A percentile compares a stretch with the other conserved stretches of the same genome.
Evolutionary conservation across 2,797 vertebrate species (phyloP).

Genomic region (Heterohyrax brucei): DNA sequence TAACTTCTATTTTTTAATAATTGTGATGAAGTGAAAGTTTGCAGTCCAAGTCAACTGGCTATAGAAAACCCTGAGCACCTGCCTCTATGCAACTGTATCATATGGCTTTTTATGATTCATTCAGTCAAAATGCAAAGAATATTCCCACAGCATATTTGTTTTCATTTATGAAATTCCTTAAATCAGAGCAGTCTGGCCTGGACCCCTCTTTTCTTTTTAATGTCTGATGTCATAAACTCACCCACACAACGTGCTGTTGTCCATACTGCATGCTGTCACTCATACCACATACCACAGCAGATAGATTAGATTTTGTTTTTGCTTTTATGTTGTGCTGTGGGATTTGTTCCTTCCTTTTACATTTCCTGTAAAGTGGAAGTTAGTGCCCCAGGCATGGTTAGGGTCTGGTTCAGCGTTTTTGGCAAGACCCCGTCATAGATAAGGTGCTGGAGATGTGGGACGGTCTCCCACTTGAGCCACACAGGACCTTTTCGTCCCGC

Average conservation of each 20-base stretch:
- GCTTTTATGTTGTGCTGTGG: background rate
- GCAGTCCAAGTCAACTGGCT: too few relatives aligned
- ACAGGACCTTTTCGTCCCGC: background rate
- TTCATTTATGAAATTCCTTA: conserved; percentile 53
- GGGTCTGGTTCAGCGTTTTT: background rate
- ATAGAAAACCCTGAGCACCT: too few relatives aligned
- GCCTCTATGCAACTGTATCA: too few relatives aligned
- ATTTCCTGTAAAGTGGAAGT: conserved; percentile 32
- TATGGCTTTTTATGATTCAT: conserved; percentile 22
- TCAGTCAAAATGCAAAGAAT: conserved; percentile 36
- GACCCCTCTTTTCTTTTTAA: background rate
- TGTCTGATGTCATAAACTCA: background rate
- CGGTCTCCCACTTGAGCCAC: background rate
- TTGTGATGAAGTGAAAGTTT: too few relatives aligned
- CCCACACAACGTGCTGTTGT: too few relatives aligned
- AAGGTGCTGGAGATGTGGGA: background rate
- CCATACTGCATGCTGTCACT: too few relatives aligned
- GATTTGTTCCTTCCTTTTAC: background rate
- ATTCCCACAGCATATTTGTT: background rate
- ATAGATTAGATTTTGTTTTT: conserved; percentile 31
- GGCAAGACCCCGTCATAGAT: background rate
- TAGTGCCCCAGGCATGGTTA: background rate
- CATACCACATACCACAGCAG: background rate
- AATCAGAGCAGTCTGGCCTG: background rate
- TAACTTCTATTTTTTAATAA: too few relatives aligned